Evolutionary conservation across 1,140 invertebrate genomes (phyloP).

Genomic region (Adoxophyes honmai): DNA sequence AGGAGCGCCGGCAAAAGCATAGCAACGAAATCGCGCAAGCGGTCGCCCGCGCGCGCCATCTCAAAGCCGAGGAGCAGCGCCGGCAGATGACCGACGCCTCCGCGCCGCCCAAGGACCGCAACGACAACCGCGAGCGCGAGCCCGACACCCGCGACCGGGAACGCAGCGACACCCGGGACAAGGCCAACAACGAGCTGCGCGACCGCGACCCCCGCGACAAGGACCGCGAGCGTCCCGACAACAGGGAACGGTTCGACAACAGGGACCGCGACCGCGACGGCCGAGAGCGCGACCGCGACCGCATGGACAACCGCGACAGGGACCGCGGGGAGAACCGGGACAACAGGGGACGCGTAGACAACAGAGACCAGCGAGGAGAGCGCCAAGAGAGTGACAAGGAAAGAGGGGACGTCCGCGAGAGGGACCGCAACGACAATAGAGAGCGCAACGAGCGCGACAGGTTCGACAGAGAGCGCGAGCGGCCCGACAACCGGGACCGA

Average conservation of each 20-base stretch:
- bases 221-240: constrained; percentile 51
- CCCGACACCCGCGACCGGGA: constrained; percentile 65
- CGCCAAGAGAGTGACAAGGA: constrained; percentile 51
- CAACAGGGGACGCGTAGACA: constrained; percentile 50
- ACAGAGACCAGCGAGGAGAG: constrained; percentile 54
- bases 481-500: constrained; percentile 26
- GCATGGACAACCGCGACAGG: constrained; percentile 37
- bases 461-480: constrained; percentile 27
- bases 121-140: constrained; percentile 55
- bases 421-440: constrained; percentile 43
- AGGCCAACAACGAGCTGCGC: constrained; percentile 43
- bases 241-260: constrained; percentile 49
- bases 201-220: constrained; percentile 51
- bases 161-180: constrained; percentile 44
- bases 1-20: constrained; percentile 82
- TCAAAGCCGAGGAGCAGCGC: constrained; percentile 90
- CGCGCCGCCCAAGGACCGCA: constrained; percentile 29
- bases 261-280: constrained; percentile 39
- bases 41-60: constrained; percentile 85
- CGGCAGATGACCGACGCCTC: constrained; percentile 66
- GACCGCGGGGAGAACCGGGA: constrained; percentile 43
- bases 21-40: constrained; percentile 83
- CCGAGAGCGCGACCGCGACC: constrained; percentile 61
- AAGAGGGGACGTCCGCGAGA: constrained; percentile 42
- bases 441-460: constrained; percentile 34